Evolutionary conservation across 30 jellyfish, hydroid and myxozoan species (phyloP).

Genomic region (Hydra vulgaris): DNA sequence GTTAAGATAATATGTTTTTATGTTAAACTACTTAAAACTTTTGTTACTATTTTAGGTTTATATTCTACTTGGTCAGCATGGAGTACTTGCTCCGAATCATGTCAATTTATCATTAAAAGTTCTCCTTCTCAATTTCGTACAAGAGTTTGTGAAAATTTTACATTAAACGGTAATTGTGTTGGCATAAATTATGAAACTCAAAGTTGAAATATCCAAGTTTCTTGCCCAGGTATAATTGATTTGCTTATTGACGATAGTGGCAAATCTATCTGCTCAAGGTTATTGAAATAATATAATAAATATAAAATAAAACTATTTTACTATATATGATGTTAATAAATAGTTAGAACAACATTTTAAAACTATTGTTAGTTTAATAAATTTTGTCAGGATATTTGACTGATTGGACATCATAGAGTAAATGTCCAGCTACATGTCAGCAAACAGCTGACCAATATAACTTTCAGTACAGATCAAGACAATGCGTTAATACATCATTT

Average conservation of each 20-base stretch:
- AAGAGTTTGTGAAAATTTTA: neutral
- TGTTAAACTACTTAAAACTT: neutral
- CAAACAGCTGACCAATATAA: neutral
- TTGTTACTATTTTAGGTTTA: neutral
- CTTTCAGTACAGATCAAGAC: neutral
- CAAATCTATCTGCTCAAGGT: too few relatives aligned
- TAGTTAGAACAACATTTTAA: neutral
- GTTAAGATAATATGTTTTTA: too few relatives aligned
- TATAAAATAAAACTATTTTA: neutral
- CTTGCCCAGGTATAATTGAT: slow-evolving; percentile 14
- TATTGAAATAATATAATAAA: too few relatives aligned
- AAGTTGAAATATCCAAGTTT: slow-evolving; percentile 7
- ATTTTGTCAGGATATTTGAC: neutral
- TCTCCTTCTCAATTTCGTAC: neutral
- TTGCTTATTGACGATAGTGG: too few relatives aligned
- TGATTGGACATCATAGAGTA: neutral
- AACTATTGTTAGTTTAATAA: too few relatives aligned
- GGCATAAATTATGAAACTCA: neutral
- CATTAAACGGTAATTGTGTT: neutral
- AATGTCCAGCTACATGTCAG: neutral
- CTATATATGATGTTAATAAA: neutral
- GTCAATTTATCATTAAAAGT: neutral
- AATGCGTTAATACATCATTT: slow-evolving; percentile 4
- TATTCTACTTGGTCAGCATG: neutral
- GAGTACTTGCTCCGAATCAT: neutral